Evolutionary conservation across 2,113 vertebrate genomes (phyloP), one percentile per base, ranked within the genome.

Genomic region (Amphilophus citrinellus): DNA sequence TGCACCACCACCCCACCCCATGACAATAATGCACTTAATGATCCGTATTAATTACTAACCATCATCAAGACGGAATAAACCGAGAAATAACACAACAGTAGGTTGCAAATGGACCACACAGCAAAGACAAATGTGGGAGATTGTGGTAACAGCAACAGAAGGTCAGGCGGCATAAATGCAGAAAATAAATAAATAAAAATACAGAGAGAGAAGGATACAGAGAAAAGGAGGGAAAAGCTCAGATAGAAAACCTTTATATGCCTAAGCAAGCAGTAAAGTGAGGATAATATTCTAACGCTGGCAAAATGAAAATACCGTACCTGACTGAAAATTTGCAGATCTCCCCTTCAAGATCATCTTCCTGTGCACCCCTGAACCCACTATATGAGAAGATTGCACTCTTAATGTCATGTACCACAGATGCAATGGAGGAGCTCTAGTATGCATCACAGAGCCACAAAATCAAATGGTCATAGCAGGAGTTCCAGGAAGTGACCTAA

Each of bases 11-110:
- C 35, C 32, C 32, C 32, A 4, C 35, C 35, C 35, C 35, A 24
- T 44, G 77, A 39, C 61, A 76, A 61, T 11, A 73, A 57, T 37
- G 17, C 27, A 61, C 56, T 66, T 78, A 22, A 76, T 62, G 44
- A 85, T 80, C 24, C 20, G 2, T 47, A 66, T 83, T 79, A 77
- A 61, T 22, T 83, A 83, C 61, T 18, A 59, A 15, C 3, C 27
- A 59, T 62, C 66, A 44, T 47, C 39, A 82, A 76, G 71, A 59
- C 14, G 18, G 39, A 44, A 24, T 27, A 17, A 61, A 44, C 32
- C 13, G 14, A 81, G 57, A 53, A 71, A 71, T 53, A 53, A 5
- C 3, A 30, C 42, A 75, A 65, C 5, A 1, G 10, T 6, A 10
- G 3, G 1, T 32, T 22, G 35, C 6, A 24, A 14, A 22, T 60